Conservation (phyloP, 1,140 invertebrate species). For the Gonatopus flavifemur region DNA sequence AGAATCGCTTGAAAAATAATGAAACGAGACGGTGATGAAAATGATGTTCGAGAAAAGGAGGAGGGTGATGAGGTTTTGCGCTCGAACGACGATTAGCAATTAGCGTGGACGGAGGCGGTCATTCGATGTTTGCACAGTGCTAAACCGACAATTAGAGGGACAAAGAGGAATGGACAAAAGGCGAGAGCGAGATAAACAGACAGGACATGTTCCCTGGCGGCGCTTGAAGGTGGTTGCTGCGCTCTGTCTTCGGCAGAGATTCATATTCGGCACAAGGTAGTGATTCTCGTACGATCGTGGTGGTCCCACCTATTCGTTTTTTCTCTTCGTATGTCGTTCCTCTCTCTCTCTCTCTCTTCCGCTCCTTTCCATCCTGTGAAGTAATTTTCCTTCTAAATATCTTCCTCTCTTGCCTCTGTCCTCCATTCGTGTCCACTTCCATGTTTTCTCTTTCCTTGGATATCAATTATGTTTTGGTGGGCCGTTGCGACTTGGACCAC, state of each 20-base stretch:
- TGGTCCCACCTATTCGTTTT: slow-evolving; percentile 27
- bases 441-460: slow-evolving; percentile 37
- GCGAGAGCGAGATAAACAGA: not conserved
- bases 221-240: slow-evolving; percentile 34
- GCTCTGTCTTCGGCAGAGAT: slow-evolving; percentile 30
- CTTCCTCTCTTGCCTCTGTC: slow-evolving; percentile 13
- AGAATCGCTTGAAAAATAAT: too few relatives aligned
- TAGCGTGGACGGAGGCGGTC: slow-evolving; percentile 26
- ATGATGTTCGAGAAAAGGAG: slow-evolving; percentile 20
- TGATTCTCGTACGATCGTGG: slow-evolving; percentile 33
- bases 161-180: slow-evolving; percentile 1
- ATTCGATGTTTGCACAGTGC: slow-evolving; percentile 36
- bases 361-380: not conserved
- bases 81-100: slow-evolving; percentile 38
- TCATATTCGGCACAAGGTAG: slow-evolving; percentile 31
- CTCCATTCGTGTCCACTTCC: slow-evolving; percentile 27
- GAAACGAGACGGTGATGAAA: too few relatives aligned
- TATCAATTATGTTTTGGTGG: slow-evolving; percentile 47
- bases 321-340: slow-evolving; percentile 13
- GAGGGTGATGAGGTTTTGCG: slow-evolving; percentile 8
- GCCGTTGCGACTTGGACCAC: slow-evolving; percentile 34
- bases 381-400: slow-evolving; percentile 16
- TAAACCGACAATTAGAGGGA: slow-evolving; percentile 32
- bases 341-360: slow-evolving; percentile 1
- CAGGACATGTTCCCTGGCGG: slow-evolving; percentile 7